Base-by-base conservation (phyloP, 2,888 invertebrate genomes). In the Mesorhabditis spiculigera region DNA sequence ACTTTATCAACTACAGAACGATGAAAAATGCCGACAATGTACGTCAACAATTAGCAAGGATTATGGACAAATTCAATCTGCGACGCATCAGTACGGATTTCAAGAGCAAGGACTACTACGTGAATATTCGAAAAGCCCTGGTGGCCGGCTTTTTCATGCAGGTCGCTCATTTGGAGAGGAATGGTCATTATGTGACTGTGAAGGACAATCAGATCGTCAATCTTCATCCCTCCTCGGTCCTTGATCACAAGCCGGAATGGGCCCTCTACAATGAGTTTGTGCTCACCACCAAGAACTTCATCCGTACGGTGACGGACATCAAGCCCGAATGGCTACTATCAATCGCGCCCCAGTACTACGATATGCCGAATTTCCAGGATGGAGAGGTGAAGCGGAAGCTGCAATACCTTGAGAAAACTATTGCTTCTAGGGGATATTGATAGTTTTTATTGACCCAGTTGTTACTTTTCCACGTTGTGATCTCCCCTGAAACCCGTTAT, bases 101-200 rank as follows among this genome's bases (percentile, higher is more conserved):
- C 87, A 95, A 94, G 63, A 94, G 94, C 73, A 93, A 69, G 88
- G 97, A 98, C 87, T 98, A 98, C 87, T 98, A 98, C 87, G 91
- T 96, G 68, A 98, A 98, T 87, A 98, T 98, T 85, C 90, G 97
- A 77, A 98, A 97, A 89, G 95, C 97, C 0, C 90, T 98, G 58
- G 96, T 98, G 28, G 92, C 95, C 80, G 98, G 98, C 71, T 98
- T 96, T 88, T 98, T 98, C 86, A 98, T 98, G 97, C 98, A 98
- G 91, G 93, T 97, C 28, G 98, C 97, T 0, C 97, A 98, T 88
- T 88, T 97, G 78, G 98, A 98, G 87, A 90, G 95, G 68, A 95
- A 94, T 0, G 97, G 97, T 0, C 95, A 96, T 88, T 98, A 99
- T 87, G 89, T 97, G 77, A 98, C 97, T 4, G 95, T 97, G 77